Evolutionary conservation across 2,888 invertebrate genomes (phyloP).

Genomic region (Acanthococcus lagerstroemiae): DNA sequence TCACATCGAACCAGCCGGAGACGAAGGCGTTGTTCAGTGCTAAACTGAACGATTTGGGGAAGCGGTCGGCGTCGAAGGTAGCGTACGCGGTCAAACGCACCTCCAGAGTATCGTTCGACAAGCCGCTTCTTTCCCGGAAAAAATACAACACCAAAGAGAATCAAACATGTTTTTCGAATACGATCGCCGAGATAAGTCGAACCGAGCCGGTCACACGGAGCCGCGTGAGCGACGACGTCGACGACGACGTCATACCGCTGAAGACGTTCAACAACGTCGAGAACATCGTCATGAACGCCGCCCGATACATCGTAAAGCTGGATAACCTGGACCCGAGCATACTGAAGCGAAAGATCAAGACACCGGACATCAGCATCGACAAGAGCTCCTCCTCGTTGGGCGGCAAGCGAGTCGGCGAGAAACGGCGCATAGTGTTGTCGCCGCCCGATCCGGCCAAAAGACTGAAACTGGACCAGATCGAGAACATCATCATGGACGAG

Average conservation of each 20-base stretch:
- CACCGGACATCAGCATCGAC: slow-evolving; percentile 22
- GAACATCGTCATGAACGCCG: slow-evolving; percentile 19
- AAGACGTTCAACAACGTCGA: slow-evolving; percentile 20
- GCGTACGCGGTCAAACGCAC: no score
- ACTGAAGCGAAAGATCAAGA: slow-evolving; percentile 10
- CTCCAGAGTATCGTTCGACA: no score
- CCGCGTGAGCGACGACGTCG: not conserved
- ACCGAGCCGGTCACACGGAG: not conserved
- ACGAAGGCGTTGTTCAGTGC: no score
- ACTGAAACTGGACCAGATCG: slow-evolving; percentile 16
- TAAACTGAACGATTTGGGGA: not conserved
- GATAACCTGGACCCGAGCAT: slow-evolving; percentile 10
- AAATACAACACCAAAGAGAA: not conserved
- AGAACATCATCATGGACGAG: slow-evolving; percentile 16
- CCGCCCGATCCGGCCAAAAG: not conserved
- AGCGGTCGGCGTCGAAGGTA: no score
- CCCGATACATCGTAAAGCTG: slow-evolving; percentile 16
- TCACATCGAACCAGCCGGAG: not conserved
- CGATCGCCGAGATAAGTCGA: not conserved
- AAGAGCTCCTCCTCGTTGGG: not conserved
- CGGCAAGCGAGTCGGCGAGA: not conserved
- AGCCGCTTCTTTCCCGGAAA: no score
- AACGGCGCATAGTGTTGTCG: slow-evolving; percentile 4
- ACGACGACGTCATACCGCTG: slow-evolving; percentile 2
- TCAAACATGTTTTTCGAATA: not conserved